phyloP scores from a whole-genome alignment of 2,113 vertebrate genomes.

The Castor canadensis region DNA sequence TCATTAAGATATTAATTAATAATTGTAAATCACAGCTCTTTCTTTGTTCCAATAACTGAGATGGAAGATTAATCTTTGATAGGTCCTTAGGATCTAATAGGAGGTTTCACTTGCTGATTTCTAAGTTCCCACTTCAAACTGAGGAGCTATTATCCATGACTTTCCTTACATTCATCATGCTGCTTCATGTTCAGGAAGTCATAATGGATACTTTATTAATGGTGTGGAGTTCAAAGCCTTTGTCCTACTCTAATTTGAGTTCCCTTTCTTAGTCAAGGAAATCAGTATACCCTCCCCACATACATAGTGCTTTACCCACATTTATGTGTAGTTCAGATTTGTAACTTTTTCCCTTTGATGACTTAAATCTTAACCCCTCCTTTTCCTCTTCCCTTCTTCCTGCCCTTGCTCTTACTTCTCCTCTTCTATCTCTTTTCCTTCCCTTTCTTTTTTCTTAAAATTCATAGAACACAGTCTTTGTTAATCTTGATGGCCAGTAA shows the following conservation, averaged over 20 bases:
- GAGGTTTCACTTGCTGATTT: slow-evolving; percentile 8
- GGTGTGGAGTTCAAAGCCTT: background rate
- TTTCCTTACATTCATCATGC: background rate
- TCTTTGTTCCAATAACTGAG: slow-evolving; percentile 20
- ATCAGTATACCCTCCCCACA: background rate
- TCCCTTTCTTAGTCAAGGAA: background rate
- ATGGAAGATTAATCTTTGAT: background rate
- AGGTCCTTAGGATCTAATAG: background rate
- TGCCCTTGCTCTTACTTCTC: background rate
- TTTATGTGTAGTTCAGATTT: background rate
- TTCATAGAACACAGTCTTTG: background rate
- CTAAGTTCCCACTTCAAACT: background rate
- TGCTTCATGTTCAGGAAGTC: background rate
- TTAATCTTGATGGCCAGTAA: background rate
- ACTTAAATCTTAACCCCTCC: background rate
- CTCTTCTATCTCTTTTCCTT: background rate
- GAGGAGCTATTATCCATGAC: background rate
- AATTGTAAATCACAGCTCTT: background rate
- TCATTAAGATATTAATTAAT: slow-evolving; percentile 37
- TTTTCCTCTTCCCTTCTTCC: too few relatives aligned
- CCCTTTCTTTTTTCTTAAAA: background rate
- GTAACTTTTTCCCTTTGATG: background rate
- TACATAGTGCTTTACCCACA: background rate
- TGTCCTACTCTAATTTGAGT: background rate
- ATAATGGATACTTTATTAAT: background rate